phyloP scores from a whole-genome alignment of 2,113 vertebrate genomes.

The Miniopterus natalensis region DNA sequence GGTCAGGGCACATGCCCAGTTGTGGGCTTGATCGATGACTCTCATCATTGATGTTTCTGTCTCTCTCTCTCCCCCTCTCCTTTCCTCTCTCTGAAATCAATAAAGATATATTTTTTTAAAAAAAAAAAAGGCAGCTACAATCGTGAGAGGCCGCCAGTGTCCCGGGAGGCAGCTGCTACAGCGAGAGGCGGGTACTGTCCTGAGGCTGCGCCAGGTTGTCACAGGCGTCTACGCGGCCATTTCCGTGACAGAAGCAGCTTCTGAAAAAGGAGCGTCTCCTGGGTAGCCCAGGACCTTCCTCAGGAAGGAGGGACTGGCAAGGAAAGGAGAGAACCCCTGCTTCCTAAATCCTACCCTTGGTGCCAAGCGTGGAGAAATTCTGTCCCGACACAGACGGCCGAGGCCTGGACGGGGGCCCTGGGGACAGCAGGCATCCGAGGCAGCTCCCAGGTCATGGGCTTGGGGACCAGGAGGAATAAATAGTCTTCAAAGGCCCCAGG shows the following conservation, averaged over 20 bases:
- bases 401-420: not conserved
- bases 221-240: no score
- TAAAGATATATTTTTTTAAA: no score
- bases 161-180: no score
- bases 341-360: not conserved
- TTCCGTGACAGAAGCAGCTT: not conserved
- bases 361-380: not conserved
- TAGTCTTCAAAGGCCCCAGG: not conserved
- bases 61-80: no score
- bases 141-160: no score
- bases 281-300: not conserved
- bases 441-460: not conserved
- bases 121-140: no score
- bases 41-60: no score
- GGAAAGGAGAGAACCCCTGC: not conserved
- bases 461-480: slow-evolving; percentile 63
- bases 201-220: no score
- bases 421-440: not conserved
- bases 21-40: no score
- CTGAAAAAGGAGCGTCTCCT: not conserved
- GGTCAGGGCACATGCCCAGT: no score
- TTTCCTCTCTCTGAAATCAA: no score
- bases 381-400: not conserved
- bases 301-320: not conserved
- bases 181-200: no score